phyloP scores from a whole-genome alignment of 1,140 invertebrate genomes.

The Saccostrea glomerata region DNA sequence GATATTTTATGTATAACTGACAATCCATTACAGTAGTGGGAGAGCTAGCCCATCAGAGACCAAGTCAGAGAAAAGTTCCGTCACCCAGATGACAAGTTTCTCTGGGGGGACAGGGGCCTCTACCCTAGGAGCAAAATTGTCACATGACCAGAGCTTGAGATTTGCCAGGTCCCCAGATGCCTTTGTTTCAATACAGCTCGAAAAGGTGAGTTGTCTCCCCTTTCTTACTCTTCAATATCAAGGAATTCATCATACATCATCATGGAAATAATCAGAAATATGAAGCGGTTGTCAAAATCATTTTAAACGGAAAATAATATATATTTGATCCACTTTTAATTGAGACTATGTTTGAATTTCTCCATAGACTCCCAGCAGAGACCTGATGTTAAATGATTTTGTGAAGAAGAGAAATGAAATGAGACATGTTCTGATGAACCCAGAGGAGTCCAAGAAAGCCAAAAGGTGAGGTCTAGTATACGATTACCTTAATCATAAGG shows the following conservation, averaged over 20 bases:
- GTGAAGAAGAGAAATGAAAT: conserved; percentile 74
- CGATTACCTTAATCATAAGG: no score
- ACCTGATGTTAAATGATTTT: conserved; percentile 78
- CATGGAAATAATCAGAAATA: not conserved
- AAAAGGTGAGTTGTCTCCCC: conserved; percentile 71
- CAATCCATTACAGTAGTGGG: conserved; percentile 60
- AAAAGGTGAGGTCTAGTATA: conserved; percentile 68
- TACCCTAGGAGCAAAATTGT: conserved; percentile 58
- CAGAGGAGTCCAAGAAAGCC: conserved; percentile 75
- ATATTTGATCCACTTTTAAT: not conserved
- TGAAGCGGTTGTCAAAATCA: not conserved
- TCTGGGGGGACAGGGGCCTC: conserved; percentile 66
- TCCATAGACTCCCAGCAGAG: conserved; percentile 75
- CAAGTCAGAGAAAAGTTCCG: conserved; percentile 75
- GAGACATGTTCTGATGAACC: conserved; percentile 71
- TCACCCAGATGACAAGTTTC: conserved; percentile 72
- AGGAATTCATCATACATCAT: not conserved
- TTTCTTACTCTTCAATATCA: not conserved
- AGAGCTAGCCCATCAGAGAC: conserved; percentile 73
- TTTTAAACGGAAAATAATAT: no score
- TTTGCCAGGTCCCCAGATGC: conserved; percentile 70
- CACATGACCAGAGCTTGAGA: conserved; percentile 53
- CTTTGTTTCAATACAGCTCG: conserved; percentile 78
- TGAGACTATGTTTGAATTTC: not conserved
- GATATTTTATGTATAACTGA: no score